phyloP scores from a whole-genome alignment of 2,113 vertebrate genomes.

The Benitochromis conjunctus region DNA sequence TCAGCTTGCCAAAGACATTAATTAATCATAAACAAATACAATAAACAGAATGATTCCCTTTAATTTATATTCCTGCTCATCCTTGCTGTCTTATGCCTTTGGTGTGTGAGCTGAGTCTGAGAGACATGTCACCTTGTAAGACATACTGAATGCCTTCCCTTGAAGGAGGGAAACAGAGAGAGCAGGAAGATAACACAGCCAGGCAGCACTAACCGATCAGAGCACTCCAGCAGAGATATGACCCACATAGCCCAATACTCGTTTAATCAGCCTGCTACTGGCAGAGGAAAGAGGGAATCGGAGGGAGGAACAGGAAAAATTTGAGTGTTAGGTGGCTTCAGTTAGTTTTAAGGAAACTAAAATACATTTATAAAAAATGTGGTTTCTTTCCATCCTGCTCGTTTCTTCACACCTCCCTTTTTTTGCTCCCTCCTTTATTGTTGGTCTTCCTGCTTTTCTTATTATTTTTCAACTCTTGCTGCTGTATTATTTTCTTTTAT shows the following conservation, averaged over 20 bases:
- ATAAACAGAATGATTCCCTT: slow-evolving; percentile 42
- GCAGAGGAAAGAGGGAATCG: slow-evolving; percentile 8
- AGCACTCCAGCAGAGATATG: slow-evolving; percentile 74
- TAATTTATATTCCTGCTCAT: slow-evolving; percentile 29
- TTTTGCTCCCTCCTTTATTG: not conserved
- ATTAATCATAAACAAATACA: slow-evolving; percentile 45
- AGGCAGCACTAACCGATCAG: slow-evolving; percentile 75
- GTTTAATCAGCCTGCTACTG: slow-evolving; percentile 72
- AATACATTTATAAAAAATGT: slow-evolving; percentile 13
- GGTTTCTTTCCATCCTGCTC: not conserved
- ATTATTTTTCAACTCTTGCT: not conserved
- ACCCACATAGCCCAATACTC: slow-evolving; percentile 71
- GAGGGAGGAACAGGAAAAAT: not conserved
- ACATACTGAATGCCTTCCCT: slow-evolving; percentile 61
- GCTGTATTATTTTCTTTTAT: not conserved
- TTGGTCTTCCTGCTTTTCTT: not conserved
- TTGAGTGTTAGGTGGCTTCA: slow-evolving; percentile 12
- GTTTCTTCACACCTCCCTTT: not conserved
- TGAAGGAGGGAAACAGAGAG: slow-evolving; percentile 62
- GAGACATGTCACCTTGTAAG: slow-evolving; percentile 67
- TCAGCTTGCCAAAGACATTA: slow-evolving; percentile 11
- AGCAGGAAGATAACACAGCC: slow-evolving; percentile 66
- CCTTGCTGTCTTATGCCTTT: slow-evolving; percentile 20
- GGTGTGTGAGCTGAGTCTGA: slow-evolving; percentile 39
- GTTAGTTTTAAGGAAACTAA: slow-evolving; percentile 35